Conservation (phyloP, 2,113 vertebrate species). For the Hippocampus comes region DNA sequence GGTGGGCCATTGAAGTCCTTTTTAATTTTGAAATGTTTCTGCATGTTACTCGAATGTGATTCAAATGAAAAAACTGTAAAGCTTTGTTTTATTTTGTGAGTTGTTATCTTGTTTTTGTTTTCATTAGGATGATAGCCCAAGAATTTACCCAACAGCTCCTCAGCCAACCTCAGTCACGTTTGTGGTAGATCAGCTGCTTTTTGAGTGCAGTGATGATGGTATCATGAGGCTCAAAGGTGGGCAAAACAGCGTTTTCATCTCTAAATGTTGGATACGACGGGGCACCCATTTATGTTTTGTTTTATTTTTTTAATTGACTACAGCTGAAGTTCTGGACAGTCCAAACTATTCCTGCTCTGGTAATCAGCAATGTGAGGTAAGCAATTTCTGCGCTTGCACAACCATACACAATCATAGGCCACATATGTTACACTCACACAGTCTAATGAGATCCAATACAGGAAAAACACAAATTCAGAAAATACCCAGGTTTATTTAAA, state of each 20-base stretch:
- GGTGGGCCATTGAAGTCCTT: slow-evolving; percentile 59
- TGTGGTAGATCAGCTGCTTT: slow-evolving; percentile 76
- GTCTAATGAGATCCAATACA: background rate
- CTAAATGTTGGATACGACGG: no score
- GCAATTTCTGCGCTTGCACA: background rate
- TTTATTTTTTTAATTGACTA: slow-evolving; percentile 19
- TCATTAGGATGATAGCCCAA: slow-evolving; percentile 85
- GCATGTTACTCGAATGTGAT: background rate
- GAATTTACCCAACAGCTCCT: slow-evolving; percentile 86
- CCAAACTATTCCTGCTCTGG: slow-evolving; percentile 23
- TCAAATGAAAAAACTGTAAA: background rate
- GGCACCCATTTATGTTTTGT: background rate
- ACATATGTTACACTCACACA: background rate
- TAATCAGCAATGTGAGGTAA: slow-evolving; percentile 54
- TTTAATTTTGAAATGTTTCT: background rate
- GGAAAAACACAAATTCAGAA: no score
- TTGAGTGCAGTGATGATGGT: slow-evolving; percentile 83
- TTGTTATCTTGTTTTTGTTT: background rate
- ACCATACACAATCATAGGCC: background rate
- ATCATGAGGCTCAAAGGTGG: slow-evolving; percentile 83
- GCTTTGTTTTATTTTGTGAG: background rate
- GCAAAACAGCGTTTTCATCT: slow-evolving; percentile 4
- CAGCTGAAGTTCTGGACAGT: slow-evolving; percentile 30
- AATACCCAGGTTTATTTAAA: no score
- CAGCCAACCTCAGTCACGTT: slow-evolving; percentile 82